These are phyloP conservation scores for Armadillidium nasatum DNA, from an alignment of 1,140 invertebrate species.

Conservation along the genomic window DNA sequence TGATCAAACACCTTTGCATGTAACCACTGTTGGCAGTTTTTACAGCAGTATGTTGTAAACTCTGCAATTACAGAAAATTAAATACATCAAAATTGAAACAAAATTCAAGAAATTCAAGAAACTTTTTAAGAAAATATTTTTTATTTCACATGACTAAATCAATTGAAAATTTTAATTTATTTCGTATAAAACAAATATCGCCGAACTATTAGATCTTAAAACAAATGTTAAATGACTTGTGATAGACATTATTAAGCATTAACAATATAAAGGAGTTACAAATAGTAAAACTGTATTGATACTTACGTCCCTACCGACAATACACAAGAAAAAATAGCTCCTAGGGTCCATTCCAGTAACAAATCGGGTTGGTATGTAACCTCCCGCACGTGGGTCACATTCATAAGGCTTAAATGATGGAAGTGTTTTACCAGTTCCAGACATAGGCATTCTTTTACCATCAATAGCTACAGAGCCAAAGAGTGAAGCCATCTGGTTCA, in stretches of 20 bases:
- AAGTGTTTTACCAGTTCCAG: constrained; percentile 85
- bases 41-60: constrained; percentile 61
- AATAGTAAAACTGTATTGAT: neutral
- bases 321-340: constrained; percentile 99
- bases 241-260: too few species aligned
- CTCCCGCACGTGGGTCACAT: constrained; percentile 83
- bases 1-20: constrained; percentile 94
- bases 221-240: too few species aligned
- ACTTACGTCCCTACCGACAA: constrained; percentile 81
- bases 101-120: neutral
- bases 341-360: constrained; percentile 95
- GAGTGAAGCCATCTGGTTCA: constrained; percentile 74
- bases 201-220: too few species aligned
- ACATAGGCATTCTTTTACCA: constrained; percentile 90
- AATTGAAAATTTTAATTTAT: too few species aligned
- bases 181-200: too few species aligned
- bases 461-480: constrained; percentile 59
- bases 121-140: too few species aligned
- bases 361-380: constrained; percentile 92
- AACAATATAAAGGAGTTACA: neutral
- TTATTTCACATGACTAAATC: too few species aligned
- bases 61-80: constrained; percentile 18
- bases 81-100: neutral
- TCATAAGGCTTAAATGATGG: constrained; percentile 92
- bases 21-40: constrained; percentile 96